A percentile compares a stretch with the other conserved stretches of the same genome.
Conservation (phyloP, 2,888 invertebrate species). For the Epistrophe grossulariae region DNA sequence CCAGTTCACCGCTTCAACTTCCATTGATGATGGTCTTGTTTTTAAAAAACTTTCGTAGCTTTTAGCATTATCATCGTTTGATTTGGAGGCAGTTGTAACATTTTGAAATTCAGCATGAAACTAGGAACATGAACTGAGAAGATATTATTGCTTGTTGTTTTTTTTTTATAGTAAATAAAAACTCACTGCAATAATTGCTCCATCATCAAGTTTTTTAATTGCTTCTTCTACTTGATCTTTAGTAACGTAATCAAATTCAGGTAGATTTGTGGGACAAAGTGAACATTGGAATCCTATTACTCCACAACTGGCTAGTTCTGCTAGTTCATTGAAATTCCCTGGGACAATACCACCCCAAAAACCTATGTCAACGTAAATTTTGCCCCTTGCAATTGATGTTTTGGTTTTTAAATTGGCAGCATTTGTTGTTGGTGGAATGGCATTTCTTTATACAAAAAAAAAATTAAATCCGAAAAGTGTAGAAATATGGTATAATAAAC, state of each 20-base stretch:
- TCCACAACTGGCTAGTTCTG: slow-evolving; percentile 86
- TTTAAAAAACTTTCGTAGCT: slow-evolving; percentile 87
- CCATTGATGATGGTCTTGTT: slow-evolving; percentile 88
- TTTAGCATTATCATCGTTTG: slow-evolving; percentile 84
- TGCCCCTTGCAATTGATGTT: slow-evolving; percentile 85
- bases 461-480: neutral
- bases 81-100: slow-evolving; percentile 77
- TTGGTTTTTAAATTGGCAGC: slow-evolving; percentile 87
- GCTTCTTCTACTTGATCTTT: slow-evolving; percentile 86
- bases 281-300: slow-evolving; percentile 91
- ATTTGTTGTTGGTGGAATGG: slow-evolving; percentile 89
- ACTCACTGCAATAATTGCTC: slow-evolving; percentile 87
- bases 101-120: slow-evolving; percentile 89
- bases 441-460: slow-evolving; percentile 85
- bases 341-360: slow-evolving; percentile 93
- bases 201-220: slow-evolving; percentile 86
- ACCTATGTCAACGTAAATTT: slow-evolving; percentile 88
- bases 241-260: slow-evolving; percentile 88
- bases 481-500: no score
- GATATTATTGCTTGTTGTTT: neutral
- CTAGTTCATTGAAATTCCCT: slow-evolving; percentile 85
- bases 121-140: slow-evolving; percentile 82
- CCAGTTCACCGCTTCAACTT: slow-evolving; percentile 87
- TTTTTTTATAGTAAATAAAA: neutral
- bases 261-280: slow-evolving; percentile 88